Conservation (phyloP, 2,113 vertebrate species). For the Illadopsis cleaveri region DNA sequence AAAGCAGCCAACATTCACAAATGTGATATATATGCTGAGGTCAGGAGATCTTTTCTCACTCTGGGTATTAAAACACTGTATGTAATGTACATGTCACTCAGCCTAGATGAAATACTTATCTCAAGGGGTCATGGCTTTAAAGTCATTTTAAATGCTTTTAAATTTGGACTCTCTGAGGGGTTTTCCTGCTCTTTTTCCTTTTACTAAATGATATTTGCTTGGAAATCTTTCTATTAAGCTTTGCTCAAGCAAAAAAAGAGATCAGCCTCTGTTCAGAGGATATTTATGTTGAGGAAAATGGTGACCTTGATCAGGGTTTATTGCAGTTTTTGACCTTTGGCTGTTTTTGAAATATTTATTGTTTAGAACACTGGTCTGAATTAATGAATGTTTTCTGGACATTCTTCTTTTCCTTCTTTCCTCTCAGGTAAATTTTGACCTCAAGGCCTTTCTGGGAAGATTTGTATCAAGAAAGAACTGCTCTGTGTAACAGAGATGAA, state of each 20-base stretch:
- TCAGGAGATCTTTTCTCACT: conserved; percentile 17
- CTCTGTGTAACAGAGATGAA: not conserved
- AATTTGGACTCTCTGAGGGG: not conserved
- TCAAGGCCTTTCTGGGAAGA: not conserved
- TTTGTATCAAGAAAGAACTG: not conserved
- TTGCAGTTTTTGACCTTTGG: not conserved
- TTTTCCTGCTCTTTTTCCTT: not conserved
- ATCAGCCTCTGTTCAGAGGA: not conserved
- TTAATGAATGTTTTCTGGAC: not conserved
- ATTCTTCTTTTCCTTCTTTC: not conserved
- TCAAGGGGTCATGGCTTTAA: not conserved
- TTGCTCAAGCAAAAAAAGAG: not conserved
- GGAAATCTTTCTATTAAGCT: conserved; percentile 1
- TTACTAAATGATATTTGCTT: conserved; percentile 3
- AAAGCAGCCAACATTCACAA: conserved; percentile 27
- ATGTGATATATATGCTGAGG: conserved; percentile 20
- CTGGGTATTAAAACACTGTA: not conserved
- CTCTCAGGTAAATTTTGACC: not conserved
- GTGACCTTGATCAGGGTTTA: not conserved
- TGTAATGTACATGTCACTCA: not conserved
- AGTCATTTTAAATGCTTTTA: not conserved
- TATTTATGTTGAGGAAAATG: conserved; percentile 17
- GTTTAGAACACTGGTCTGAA: conserved; percentile 7
- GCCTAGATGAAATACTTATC: conserved; percentile 1
- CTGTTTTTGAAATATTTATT: conserved; percentile 8